Evolutionary conservation across 2,113 vertebrate genomes (phyloP), one percentile per base, ranked within the genome.

Genomic region (Loxodonta africana): DNA sequence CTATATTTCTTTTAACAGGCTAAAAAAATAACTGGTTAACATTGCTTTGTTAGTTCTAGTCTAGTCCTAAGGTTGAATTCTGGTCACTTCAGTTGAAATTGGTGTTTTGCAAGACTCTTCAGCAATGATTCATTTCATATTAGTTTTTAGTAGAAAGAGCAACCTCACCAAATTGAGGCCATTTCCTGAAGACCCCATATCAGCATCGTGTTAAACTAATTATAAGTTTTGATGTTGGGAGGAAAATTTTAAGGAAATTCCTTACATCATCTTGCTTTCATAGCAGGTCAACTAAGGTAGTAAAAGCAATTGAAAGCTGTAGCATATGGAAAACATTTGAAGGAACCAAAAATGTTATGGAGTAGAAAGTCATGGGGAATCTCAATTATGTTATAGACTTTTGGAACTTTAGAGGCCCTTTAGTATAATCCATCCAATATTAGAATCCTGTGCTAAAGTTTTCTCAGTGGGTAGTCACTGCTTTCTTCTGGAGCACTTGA

Each of bases 241-340:
- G 74, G 21, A 93, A 71, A 92, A 81, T 71, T 80, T 83, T 86
- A 94, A 88, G 28, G 8, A 23, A 65, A 95, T 76, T 62, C 89
- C 76, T 88, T 85, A 57, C 6, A 65, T 82, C 25, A 48, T 46
- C n/a, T 25, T 74, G 25, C 84, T 95, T 94, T 86, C 57, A 78
- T 57, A 77, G 87, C 30, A 88, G 53, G 6, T 82, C 48, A 71
- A 65, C 2, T 46, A 65, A 62, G 57, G 30, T 33, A 76, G n/a
- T 85, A 12, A 76, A 94, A 94, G 71, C 8, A 53, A 63, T 23
- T 63, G 33, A 37, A 83, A 60, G 57, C 33, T 53, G n/a, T 9
- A 84, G 83, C 25, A 25, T 74, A 76, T 41, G 9, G 83, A 87
- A 20, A 63, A 30, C 53, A 63, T 83, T 30, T 88, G 41, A 91